A percentile compares a stretch with the other conserved stretches of the same genome.
phyloP scores from a whole-genome alignment of 2,113 vertebrate genomes.

The Corynorhinus townsendii region DNA sequence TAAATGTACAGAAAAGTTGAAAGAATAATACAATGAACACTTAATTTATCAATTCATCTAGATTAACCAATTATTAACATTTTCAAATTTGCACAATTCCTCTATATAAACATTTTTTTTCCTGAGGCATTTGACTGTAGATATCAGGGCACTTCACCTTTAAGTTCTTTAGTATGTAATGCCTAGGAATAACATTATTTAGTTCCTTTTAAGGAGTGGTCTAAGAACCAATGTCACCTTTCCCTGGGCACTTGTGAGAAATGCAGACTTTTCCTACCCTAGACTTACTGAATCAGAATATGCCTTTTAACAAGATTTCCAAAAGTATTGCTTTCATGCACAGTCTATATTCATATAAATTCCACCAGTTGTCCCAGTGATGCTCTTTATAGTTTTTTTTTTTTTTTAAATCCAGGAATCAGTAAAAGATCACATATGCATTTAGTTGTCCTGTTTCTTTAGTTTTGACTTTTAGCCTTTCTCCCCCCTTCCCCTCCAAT shows the following conservation, averaged over 20 bases:
- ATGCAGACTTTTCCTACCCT: neutral
- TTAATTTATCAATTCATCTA: neutral
- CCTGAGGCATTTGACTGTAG: neutral
- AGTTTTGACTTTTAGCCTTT: neutral
- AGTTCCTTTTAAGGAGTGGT: neutral
- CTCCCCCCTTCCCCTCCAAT: fast-evolving
- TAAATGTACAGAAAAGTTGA: neutral
- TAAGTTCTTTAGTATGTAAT: neutral
- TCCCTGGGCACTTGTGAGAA: neutral
- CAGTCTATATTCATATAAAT: neutral
- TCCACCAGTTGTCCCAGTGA: neutral
- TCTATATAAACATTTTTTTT: neutral
- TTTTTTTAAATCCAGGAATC: neutral
- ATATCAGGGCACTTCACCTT: neutral
- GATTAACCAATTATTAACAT: neutral
- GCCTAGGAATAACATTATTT: neutral
- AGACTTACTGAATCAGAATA: neutral
- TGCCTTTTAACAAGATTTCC: neutral
- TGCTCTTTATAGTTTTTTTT: neutral
- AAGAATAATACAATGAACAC: neutral
- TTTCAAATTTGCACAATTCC: neutral
- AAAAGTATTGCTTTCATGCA: neutral
- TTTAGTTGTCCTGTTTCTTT: neutral
- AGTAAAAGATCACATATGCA: neutral
- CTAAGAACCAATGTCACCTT: neutral